Evolutionary conservation across 2,113 vertebrate genomes (phyloP).

Genomic region (Fulica atra): DNA sequence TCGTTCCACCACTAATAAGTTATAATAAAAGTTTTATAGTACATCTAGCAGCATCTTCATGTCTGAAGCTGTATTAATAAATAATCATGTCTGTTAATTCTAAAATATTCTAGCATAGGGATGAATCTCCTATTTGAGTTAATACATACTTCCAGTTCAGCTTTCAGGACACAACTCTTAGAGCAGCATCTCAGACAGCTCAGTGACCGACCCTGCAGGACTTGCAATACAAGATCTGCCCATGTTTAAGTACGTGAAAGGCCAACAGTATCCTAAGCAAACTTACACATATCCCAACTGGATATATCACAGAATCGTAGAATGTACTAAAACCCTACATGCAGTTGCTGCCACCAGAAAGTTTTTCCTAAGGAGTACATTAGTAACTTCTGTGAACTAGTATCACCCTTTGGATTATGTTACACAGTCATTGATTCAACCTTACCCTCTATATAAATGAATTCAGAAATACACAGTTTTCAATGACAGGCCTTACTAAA

Average conservation of each 20-base stretch:
- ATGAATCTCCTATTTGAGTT: neutral
- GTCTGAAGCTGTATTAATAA: neutral
- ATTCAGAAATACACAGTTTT: neutral
- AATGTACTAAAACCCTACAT: fast-evolving
- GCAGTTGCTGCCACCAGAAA: neutral
- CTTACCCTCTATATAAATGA: neutral
- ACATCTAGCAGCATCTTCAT: neutral
- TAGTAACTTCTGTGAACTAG: neutral
- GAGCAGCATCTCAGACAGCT: neutral
- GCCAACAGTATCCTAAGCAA: neutral
- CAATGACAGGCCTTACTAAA: neutral
- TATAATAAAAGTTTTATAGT: neutral
- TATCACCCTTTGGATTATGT: neutral
- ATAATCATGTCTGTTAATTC: neutral
- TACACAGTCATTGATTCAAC: neutral
- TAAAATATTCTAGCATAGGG: neutral
- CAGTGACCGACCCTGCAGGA: neutral
- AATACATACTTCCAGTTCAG: neutral
- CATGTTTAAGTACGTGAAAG: neutral
- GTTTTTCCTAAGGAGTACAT: neutral
- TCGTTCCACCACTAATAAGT: neutral
- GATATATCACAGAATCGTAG: neutral
- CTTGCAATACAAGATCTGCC: neutral
- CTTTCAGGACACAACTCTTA: neutral
- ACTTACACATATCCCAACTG: neutral